phyloP scores from a whole-genome alignment of 2,797 vertebrate genomes.

The Natrix natrix region DNA sequence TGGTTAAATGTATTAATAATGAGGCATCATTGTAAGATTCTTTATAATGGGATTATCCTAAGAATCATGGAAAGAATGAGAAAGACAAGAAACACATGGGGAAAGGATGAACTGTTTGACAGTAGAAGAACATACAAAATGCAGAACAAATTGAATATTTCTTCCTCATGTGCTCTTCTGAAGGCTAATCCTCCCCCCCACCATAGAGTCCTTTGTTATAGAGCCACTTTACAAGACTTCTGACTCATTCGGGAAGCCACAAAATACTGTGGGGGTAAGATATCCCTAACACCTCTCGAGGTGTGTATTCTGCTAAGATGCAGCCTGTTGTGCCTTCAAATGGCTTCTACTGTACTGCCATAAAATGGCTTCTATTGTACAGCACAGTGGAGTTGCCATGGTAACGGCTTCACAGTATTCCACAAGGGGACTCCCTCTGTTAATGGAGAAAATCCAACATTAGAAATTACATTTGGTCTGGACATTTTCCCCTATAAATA shows the following conservation, averaged over 20 bases:
- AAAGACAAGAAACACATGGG: background rate
- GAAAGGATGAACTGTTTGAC: background rate
- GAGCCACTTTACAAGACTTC: conserved; percentile 42
- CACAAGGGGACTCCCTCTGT: no score
- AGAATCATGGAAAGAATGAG: background rate
- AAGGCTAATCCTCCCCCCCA: background rate
- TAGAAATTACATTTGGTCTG: no score
- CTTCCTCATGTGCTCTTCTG: conserved; percentile 29
- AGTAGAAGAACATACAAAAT: conserved; percentile 40
- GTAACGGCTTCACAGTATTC: no score
- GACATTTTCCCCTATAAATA: no score
- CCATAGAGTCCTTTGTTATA: conserved; percentile 13
- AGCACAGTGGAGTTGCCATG: no score
- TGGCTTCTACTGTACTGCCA: no score
- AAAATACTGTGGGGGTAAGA: background rate
- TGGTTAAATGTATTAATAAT: background rate
- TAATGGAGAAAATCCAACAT: no score
- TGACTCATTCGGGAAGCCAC: conserved; percentile 32
- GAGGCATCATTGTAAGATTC: background rate
- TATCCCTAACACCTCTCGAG: no score
- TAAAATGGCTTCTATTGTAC: no score
- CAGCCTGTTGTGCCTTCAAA: no score
- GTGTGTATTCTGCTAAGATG: no score
- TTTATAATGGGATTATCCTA: background rate
- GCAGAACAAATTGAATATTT: conserved; percentile 24